Conservation (phyloP, 2,113 vertebrate genomes). For the Guaruba guarouba region DNA sequence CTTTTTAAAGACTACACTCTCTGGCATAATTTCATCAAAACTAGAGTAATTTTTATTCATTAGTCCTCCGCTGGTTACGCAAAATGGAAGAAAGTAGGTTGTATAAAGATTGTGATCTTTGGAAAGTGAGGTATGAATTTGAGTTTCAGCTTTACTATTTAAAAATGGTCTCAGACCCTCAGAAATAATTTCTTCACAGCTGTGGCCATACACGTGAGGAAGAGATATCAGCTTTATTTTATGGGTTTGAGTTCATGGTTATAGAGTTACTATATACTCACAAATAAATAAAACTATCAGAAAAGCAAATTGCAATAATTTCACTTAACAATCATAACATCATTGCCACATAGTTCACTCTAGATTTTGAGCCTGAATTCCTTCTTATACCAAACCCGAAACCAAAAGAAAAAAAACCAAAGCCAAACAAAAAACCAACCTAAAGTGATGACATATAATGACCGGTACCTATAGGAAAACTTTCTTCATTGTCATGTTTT, state of each 20-base stretch:
- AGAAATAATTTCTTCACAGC: not conserved
- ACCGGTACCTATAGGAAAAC: fast-evolving
- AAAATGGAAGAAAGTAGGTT: not conserved
- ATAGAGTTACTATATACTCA: not conserved
- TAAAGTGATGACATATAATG: not conserved
- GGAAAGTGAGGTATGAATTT: not conserved
- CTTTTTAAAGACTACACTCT: not conserved
- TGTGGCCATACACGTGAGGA: not conserved
- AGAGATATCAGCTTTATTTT: not conserved
- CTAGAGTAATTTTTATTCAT: not conserved
- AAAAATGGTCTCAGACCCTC: not conserved
- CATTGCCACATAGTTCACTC: not conserved
- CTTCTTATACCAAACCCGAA: not conserved
- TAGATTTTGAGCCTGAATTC: not conserved
- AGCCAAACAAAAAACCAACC: not conserved
- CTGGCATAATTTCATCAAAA: not conserved
- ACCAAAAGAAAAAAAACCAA: not conserved
- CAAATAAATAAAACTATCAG: not conserved
- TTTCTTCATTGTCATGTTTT: not conserved
- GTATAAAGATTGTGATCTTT: not conserved
- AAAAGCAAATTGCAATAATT: not conserved
- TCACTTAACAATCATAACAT: not conserved
- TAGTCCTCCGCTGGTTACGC: not conserved
- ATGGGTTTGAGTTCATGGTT: not conserved
- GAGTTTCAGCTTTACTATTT: not conserved